Evolutionary conservation across 2,888 invertebrate genomes (phyloP), one percentile per base, ranked within the genome.

Genomic region (Cephus pulcher): DNA sequence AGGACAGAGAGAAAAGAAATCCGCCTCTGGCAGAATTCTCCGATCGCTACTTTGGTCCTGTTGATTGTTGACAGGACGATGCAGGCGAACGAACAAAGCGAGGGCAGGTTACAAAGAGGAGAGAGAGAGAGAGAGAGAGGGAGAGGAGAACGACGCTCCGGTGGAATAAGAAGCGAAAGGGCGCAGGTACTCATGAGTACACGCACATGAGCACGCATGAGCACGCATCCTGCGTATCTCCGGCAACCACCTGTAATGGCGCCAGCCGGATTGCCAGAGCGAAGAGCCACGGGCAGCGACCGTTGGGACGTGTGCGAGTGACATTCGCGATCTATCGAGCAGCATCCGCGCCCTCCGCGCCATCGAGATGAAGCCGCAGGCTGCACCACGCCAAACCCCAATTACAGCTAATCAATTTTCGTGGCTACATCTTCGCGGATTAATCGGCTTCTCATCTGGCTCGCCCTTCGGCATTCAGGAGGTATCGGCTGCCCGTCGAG

Each of bases 401-500:
- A 84, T 85, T 87, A 86, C 82, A 77, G 78, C 79, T 84, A 86
- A 82, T 88, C 88, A 87, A 87, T 88, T 84, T 83, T 83, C 71
- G 82, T 85, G 84, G 87, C 87, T 80, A 88, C 86, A 78, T 89
- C 85, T 79, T 89, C 87, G 80, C 88, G 86, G 74, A 85, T 86
- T 40, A 79, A 89, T 87, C 77, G 86, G 85, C 69, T 89, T 23
- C 56, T 56, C 23, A 9, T 9, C 23, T 56, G 2, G 23, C 23
- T 23, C 56, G 9, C 9, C 9, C 23, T 23, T 56, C 56, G 23
- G 2, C 6, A 56, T 6, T 23, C 56, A 9, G 15, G 15, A 9
- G 15, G 40, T 40, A 15, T 15, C 40, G 15, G 15, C 15, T 40
- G 40, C 15, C 40, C 40, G 15, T 15, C 40, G 40, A 15, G 6